Base-by-base conservation (phyloP, 2,113 vertebrate genomes). In the Paramisgurnus dabryanus region DNA sequence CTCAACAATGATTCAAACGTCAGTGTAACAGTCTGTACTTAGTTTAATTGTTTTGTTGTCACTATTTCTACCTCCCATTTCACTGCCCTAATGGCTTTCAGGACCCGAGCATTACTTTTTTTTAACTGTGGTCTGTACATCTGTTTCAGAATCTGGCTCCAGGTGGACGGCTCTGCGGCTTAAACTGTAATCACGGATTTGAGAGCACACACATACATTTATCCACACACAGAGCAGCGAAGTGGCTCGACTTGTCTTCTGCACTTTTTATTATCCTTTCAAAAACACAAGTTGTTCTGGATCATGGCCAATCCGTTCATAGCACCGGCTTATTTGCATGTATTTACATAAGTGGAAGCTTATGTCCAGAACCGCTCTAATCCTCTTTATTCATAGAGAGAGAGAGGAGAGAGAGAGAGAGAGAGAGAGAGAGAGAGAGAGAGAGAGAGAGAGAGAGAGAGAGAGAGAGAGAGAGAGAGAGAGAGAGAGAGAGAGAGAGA, bases 321-420 rank as follows among this genome's bases (percentile, higher is more conserved):
- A n/a, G 83, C 79, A 49, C 63, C 18, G 11, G 34, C 66, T 69
- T 73, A 85, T 87, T 83, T 81, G 75, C 85, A 81, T 80, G 47
- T 72, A 80, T 85, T 86, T 79, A 69, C 81, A 78, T 71, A 84
- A 58, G 10, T 83, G 49, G 58, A 70, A 84, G 67, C 60, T 80
- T 78, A 69, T 72, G 75, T 83, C 75, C 83, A 45, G 74, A 55
- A 73, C 69, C 78, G 75, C 70, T 77, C 63, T 71, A 73, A 75
- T 71, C 47, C 79, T 83, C 76, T 81, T 71, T 68, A 82, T 83
- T 71, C 76, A 79, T 67, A 12, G 69, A 63, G 66, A 17, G 27
- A 65, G 34, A 65, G 34, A 65, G 57, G 27, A 65, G 34, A 12
- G 69, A 63, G 66, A 17, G 27, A 65, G 34, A 12, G 69, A 63